Evolutionary conservation across 2,797 vertebrate genomes (phyloP).

Genomic region (Pterois miles): DNA sequence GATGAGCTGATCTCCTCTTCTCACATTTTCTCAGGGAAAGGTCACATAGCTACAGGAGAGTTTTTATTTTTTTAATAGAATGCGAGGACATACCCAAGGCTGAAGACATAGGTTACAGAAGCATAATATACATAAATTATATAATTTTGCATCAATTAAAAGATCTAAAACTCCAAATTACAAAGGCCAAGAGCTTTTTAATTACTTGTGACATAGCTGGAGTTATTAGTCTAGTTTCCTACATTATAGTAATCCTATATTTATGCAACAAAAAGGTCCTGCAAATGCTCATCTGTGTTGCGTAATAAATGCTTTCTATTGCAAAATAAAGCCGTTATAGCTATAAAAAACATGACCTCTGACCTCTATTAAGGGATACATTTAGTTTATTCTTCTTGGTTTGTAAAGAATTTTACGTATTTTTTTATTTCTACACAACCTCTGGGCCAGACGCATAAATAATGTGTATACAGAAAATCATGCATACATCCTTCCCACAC

Average conservation of each 20-base stretch:
- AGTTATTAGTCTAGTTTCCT: not conserved
- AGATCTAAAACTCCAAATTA: not conserved
- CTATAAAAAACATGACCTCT: not conserved
- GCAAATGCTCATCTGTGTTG: not conserved
- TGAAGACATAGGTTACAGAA: conserved; percentile 38
- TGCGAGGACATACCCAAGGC: conserved; percentile 36
- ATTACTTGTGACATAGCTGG: not conserved
- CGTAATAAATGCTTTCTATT: not conserved
- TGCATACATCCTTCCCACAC: not conserved
- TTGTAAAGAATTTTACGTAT: not conserved
- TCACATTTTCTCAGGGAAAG: conserved; percentile 69
- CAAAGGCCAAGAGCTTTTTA: not conserved
- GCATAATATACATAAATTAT: conserved; percentile 18
- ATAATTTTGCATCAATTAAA: conserved; percentile 20
- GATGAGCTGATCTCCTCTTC: conserved; percentile 71
- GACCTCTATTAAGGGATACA: not conserved
- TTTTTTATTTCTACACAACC: not conserved
- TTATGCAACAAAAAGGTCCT: not conserved
- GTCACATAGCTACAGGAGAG: conserved; percentile 64
- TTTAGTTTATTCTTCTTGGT: not conserved
- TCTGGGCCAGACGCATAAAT: not conserved
- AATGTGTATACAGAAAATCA: not conserved
- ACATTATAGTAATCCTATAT: not conserved
- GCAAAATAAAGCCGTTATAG: not conserved
- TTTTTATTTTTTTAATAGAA: conserved; percentile 50